Evolutionary conservation across 2,113 vertebrate genomes (phyloP).

Genomic region (Genyomyrus donnyi): DNA sequence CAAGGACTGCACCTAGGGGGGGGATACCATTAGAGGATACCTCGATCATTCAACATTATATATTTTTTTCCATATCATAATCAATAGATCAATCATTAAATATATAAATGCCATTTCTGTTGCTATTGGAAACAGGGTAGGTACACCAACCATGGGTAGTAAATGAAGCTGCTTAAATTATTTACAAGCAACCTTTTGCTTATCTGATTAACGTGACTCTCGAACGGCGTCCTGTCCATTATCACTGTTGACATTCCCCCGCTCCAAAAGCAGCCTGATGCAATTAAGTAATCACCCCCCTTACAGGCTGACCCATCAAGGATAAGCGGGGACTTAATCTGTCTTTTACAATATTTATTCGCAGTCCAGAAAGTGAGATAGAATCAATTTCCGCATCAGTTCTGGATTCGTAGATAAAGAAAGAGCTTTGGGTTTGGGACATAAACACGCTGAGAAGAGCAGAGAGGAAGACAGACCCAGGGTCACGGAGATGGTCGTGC

Average conservation of each 20-base stretch:
- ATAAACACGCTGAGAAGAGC: not conserved
- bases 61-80: not conserved
- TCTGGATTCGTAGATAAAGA: slow-evolving; percentile 21
- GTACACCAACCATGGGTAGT: not conserved
- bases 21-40: not conserved
- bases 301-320: slow-evolving; percentile 13
- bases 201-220: not conserved
- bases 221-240: not conserved
- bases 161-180: not conserved
- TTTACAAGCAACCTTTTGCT: slow-evolving; percentile 5
- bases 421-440: slow-evolving; percentile 1
- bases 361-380: not conserved
- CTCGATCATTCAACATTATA: not conserved
- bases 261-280: slow-evolving; percentile 10
- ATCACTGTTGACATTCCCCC: not conserved
- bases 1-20: not conserved
- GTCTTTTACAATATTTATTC: slow-evolving; percentile 21
- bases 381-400: slow-evolving; percentile 19
- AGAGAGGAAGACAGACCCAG: not conserved
- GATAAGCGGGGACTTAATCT: slow-evolving; percentile 25
- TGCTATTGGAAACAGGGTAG: not conserved
- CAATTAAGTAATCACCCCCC: slow-evolving; percentile 23
- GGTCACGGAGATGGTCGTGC: not conserved
- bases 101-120: not conserved
- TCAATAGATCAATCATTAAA: not conserved